Percentiles rank a stretch among this genome's conserved stretches.
phyloP scores from a whole-genome alignment of 2,113 vertebrate species.

The Antennarius striatus region DNA sequence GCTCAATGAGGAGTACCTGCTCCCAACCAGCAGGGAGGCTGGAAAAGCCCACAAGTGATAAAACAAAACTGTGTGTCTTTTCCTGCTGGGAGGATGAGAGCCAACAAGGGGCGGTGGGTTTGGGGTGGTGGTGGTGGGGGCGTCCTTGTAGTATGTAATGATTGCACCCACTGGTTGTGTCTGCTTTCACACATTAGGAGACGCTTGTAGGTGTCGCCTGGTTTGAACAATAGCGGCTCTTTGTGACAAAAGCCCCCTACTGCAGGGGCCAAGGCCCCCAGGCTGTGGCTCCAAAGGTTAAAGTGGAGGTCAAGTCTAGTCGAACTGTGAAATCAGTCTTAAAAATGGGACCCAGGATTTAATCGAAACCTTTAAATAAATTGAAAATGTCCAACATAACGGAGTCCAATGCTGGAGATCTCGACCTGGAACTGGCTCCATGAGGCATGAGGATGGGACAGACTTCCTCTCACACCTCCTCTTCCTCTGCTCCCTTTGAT shows the following conservation, averaged over 20 bases:
- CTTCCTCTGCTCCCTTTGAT: conserved; percentile 64
- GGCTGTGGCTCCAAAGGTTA: not conserved
- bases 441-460: conserved; percentile 27
- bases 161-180: conserved; percentile 38
- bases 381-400: not conserved
- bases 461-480: conserved; percentile 65
- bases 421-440: not conserved
- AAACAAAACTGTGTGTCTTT: conserved; percentile 47
- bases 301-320: conserved; percentile 7
- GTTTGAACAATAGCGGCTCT: conserved; percentile 22
- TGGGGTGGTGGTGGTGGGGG: not conserved
- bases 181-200: conserved; percentile 64
- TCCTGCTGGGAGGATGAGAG: conserved; percentile 57
- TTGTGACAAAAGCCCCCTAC: conserved; percentile 45
- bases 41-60: not conserved
- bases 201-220: conserved; percentile 57
- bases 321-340: not conserved
- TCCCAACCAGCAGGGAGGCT: not conserved
- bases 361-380: not conserved
- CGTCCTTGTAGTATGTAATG: conserved; percentile 1
- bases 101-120: conserved; percentile 24
- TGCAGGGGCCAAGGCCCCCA: conserved; percentile 1
- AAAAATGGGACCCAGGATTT: not conserved
- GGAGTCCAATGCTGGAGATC: conserved; percentile 1
- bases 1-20: not conserved